Evolutionary conservation across 2,888 invertebrate species (phyloP), one percentile per base, ranked within the genome.

Genomic region (Itoplectis maculator): DNA sequence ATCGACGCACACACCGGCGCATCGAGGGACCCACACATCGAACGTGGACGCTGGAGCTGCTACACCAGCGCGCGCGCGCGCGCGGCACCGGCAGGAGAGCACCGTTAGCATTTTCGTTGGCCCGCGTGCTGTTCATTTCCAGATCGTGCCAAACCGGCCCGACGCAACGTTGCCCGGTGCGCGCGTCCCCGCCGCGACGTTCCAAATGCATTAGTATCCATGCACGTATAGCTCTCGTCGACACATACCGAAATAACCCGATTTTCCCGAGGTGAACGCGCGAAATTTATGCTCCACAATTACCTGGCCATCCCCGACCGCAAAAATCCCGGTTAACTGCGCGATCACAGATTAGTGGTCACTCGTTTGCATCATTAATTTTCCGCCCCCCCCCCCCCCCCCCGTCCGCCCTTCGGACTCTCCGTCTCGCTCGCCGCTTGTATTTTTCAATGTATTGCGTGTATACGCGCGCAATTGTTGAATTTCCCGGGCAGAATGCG

Each of bases 301-400:
- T 88, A 88, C 86, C 82, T 69, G 79, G 69, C 68, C 68, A 82
- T 82, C 75, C 84, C 83, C 83, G 81, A 85, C 84, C 86, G 79
- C 88, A 88, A 88, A 88, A 89, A 90, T 90, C 86, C 82, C 86
- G 75, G 84, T 84, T 79, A 85, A 84, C 86, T 83, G 85, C 82
- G 81, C 85, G 86, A 89, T 87, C 86, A 81, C 88, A 86, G 86
- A 87, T 88, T 86, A 86, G 87, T 79, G 85, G 87, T 85, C 85
- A 88, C 87, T 89, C 86, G 86, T 86, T 80, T 86, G 85, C 80
- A 84, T 86, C 89, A 89, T 89, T 88, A 90, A 89, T 87, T 88
- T 83, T 8, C 11, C 15, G 9, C 61, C 37, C 37, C 61, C 15
- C 37, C 15, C 15, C 61, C 37, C 37, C 61, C 15, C 37, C 15